Base-by-base conservation (phyloP, 1,140 invertebrate species). In the Brachionus asplanchnoidis region DNA sequence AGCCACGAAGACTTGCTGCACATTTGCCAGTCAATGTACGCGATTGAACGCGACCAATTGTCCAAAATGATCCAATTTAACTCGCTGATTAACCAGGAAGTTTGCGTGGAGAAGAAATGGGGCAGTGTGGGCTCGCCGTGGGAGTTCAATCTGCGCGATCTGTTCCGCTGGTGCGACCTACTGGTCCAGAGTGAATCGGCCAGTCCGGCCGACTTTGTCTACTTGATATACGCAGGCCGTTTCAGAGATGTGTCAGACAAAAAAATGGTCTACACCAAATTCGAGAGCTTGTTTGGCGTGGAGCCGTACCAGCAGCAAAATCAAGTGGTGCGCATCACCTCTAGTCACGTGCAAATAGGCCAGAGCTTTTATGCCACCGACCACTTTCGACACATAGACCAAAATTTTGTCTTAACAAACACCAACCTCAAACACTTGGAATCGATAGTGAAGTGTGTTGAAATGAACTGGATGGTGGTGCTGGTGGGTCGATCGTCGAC, bases 71-170 rank as follows among this genome's bases (percentile, higher is more conserved):
- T 97, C 0, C 87, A 91, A 40, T 97, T 98, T 87, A 97, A 95
- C 86, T 91, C 92, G 78, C 90, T 90, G 89, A 89, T 91, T 86
- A 85, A 85, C 42, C 1, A 36, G 44, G 36, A 66, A 28, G 36
- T 66, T 12, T 65, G 40, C 36, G 26, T 82, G n/a, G 36, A 40
- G 3, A 53, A 84, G 11, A 87, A 88, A 32, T 96, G 94, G 92
- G 94, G 93, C 1, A 87, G 87, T 23, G 86, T 85, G 88, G 95
- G 96, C 6, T 92, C 93, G 1, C 96, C 96, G 0, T 99, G 95
- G 94, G 97, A 99, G 89, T 95, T 98, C 89, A 99, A 99, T 91
- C 90, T 99, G 42, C 91, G 98, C 87, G 98, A 99, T 89, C 91
- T 99, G 82, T 93, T 94, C 50, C 92, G 97, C 86, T 99, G 96